These are phyloP conservation scores for Ptilodon capucinus DNA, from an alignment of 2,888 invertebrate genomes.

Conservation along the genomic window DNA sequence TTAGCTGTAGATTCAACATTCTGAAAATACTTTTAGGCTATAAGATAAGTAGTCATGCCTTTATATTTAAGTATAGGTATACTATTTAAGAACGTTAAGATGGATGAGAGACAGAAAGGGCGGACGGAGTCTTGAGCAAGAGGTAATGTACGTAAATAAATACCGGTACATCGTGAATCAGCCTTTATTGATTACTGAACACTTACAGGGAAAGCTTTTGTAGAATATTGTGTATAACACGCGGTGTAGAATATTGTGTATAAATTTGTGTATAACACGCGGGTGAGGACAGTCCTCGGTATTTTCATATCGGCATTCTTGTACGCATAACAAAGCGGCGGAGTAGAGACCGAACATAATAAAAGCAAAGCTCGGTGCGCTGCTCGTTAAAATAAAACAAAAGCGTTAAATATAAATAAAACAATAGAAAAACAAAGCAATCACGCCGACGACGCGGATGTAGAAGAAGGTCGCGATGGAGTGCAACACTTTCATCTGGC, in stretches of 20 bases:
- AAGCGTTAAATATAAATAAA: not conserved
- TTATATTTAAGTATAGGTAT: too few species aligned
- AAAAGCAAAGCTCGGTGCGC: not conserved
- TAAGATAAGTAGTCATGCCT: too few species aligned
- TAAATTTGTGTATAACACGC: not conserved
- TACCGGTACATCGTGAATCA: not conserved
- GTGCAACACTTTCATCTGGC: not conserved
- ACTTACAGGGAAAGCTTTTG: not conserved
- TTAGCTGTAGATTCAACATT: too few species aligned
- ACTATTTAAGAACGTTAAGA: too few species aligned
- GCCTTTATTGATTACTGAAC: not conserved
- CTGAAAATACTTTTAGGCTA: too few species aligned
- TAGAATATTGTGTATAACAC: too few species aligned
- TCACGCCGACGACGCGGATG: not conserved
- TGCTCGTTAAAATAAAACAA: not conserved
- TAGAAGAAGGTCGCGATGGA: slow-evolving; percentile 1
- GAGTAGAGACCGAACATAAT: not conserved
- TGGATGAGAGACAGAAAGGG: too few species aligned
- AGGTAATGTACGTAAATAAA: not conserved
- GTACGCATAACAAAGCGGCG: not conserved
- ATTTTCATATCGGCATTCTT: not conserved
- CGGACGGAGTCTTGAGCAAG: not conserved
- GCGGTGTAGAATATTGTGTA: too few species aligned
- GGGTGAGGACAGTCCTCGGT: not conserved
- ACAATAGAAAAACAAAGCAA: slow-evolving; percentile 4